Base-by-base conservation (phyloP, 2,113 vertebrate species). In the Oenanthe oenanthe region DNA sequence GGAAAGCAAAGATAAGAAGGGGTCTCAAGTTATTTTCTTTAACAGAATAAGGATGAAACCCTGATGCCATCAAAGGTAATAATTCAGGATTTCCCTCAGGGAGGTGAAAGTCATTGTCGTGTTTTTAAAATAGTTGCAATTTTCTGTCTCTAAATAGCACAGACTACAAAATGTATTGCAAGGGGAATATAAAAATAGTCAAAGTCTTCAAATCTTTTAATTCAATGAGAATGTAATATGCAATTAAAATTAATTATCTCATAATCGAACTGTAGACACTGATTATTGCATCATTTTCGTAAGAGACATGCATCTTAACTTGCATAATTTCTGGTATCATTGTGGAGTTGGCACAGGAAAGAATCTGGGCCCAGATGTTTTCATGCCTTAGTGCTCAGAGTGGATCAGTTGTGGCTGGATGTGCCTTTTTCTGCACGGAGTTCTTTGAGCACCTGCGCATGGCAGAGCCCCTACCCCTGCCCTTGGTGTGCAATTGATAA, bases 171-270 rank as follows among this genome's bases (percentile, higher is more conserved):
- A 97, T 96, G 95, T 97, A 97, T 92, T 95, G 82, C 93, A 97
- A 96, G 95, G 68, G 71, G 89, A 97, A 96, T 96, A 95, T 93
- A 97, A 97, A 97, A 94, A 97, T 97, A 94, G 97, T 97, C 91
- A 96, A 98, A 93, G 90, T 96, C 97, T 95, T 97, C 89, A 96
- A 98, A 96, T 98, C 94, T 97, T 98, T 97, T 97, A 98, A 98
- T 98, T 98, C 95, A 97, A 97, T 96, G 96, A 97, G 97, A 98
- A 98, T 98, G 97, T 97, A 97, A 97, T 97, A 95, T 97, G 97
- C 96, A 98, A 98, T 98, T 98, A 98, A 97, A 98, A 97, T 97
- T 97, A 98, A 98, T 98, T 97, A 98, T 97, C 93, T 97, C 96
- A 97, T 98, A 98, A 98, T 97, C 70, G 96, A 97, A 97, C 93